phyloP scores from a whole-genome alignment of 2,888 invertebrate species.

The Helicoverpa assulta region DNA sequence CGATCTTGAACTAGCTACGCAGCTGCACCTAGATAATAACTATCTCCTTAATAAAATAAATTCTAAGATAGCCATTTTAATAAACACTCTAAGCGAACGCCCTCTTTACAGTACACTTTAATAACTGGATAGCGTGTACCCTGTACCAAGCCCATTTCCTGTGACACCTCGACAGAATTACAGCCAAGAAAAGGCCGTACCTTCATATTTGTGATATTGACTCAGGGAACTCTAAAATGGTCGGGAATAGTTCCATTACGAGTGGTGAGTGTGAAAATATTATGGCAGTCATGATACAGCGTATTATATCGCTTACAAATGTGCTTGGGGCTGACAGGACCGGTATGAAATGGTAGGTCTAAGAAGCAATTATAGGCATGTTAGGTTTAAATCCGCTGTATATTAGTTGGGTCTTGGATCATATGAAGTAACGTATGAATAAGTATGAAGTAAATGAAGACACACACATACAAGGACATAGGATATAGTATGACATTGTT shows the following conservation, averaged over 20 bases:
- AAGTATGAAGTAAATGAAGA: neutral
- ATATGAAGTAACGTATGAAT: neutral
- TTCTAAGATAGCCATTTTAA: neutral
- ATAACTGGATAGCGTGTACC: constrained; percentile 9
- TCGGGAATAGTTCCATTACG: constrained; percentile 44
- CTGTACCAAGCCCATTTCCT: neutral
- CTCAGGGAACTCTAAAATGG: constrained; percentile 17
- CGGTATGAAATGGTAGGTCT: constrained; percentile 42
- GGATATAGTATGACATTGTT: too few species aligned
- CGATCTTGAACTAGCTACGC: neutral
- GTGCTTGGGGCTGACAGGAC: constrained; percentile 34
- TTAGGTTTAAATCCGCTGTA: constrained; percentile 20
- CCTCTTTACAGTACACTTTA: constrained; percentile 10
- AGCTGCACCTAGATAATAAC: constrained; percentile 1
- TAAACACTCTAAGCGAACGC: neutral
- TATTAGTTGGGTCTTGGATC: neutral
- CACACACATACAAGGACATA: too few species aligned
- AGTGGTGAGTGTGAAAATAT: constrained; percentile 75
- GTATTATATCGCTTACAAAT: constrained; percentile 45
- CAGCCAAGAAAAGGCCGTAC: constrained; percentile 6
- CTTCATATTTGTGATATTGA: constrained; percentile 4
- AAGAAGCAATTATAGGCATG: constrained; percentile 59
- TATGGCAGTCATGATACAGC: constrained; percentile 73
- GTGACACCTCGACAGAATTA: constrained; percentile 25
- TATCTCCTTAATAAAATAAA: neutral